Evolutionary conservation across 2,888 invertebrate genomes (phyloP), one percentile per base, ranked within the genome.

Genomic region (Hirtodrosophila confusa): DNA sequence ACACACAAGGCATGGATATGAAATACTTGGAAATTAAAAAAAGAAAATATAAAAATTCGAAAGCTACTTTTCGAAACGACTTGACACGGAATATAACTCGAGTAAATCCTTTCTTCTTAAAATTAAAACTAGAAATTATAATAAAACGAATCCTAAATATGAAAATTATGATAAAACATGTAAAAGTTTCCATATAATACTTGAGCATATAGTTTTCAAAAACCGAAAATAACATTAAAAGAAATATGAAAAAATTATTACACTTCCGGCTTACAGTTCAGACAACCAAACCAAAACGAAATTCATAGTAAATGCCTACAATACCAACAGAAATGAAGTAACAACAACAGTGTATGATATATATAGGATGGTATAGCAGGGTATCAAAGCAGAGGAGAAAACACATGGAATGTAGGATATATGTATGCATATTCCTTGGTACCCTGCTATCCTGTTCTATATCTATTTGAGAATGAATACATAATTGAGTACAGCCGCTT

Each of bases 401-500:
- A 17, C 17, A 17, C 1, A 17, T 17, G 17, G 17, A 17, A 17
- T 17, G 2, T 9, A 11, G 4, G 3, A 1, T 3, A 10, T 12
- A 29, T n/a, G n/a, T n/a, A n/a, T n/a, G n/a, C n/a, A 33, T 33
- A 7, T 35, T 9, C 7, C 7, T 23, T 3, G 10, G 65, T 39
- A 23, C 9, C 39, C 33, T 44, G 24, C 36, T 11, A 11, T 33
- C n/a, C 5, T 5, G 11, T 37, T 51, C 40, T 36, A 53, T 45
- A 57, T 57, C 24, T 36, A 62, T 48, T 58, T 12, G 31, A 31
- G n/a, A 49, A 58, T 57, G 54, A 55, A 70, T 56, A 56, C 53
- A 55, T 56, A 78, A 84, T 80, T 80, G 78, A 83, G 73, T 80
- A 89, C 89, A 88, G 85, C 85, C 85, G 89, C 88, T 88, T 91